A percentile compares a stretch with the other conserved stretches of the same genome.
phyloP scores from a whole-genome alignment of 2,888 invertebrate genomes.

The Zele albiditarsus region DNA sequence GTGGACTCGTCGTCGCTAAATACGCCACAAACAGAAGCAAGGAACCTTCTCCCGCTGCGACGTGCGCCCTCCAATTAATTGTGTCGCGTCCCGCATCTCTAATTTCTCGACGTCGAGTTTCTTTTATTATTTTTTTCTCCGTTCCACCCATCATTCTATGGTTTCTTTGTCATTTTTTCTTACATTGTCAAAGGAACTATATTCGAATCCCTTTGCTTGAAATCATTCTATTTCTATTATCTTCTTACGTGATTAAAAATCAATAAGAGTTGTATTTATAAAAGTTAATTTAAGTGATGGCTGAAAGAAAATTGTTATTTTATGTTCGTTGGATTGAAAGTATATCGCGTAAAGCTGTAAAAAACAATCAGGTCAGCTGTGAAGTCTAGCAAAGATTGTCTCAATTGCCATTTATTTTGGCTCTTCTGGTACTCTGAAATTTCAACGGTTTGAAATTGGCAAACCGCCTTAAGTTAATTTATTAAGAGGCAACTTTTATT shows the following conservation, averaged over 20 bases:
- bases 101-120: slow-evolving; percentile 42
- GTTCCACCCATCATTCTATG: slow-evolving; percentile 45
- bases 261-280: no score
- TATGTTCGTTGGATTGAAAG: background rate
- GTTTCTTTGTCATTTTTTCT: background rate
- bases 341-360: background rate
- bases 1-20: slow-evolving; percentile 61
- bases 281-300: background rate
- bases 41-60: slow-evolving; percentile 41
- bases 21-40: slow-evolving; percentile 61
- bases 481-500: slow-evolving; percentile 53
- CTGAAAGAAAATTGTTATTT: background rate
- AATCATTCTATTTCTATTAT: background rate
- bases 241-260: background rate
- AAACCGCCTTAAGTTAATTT: slow-evolving; percentile 57
- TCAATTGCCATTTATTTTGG: background rate
- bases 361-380: background rate
- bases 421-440: background rate
- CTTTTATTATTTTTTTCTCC: slow-evolving; percentile 29
- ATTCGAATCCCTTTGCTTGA: background rate
- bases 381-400: background rate
- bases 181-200: background rate
- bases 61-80: slow-evolving; percentile 66
- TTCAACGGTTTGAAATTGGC: slow-evolving; percentile 29
- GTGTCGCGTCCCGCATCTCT: slow-evolving; percentile 58